Percentiles rank a stretch among this genome's conserved stretches.
These are phyloP conservation scores for Cygnus buccinator DNA, from an alignment of 2,113 vertebrate genomes.

Conservation along the genomic window DNA sequence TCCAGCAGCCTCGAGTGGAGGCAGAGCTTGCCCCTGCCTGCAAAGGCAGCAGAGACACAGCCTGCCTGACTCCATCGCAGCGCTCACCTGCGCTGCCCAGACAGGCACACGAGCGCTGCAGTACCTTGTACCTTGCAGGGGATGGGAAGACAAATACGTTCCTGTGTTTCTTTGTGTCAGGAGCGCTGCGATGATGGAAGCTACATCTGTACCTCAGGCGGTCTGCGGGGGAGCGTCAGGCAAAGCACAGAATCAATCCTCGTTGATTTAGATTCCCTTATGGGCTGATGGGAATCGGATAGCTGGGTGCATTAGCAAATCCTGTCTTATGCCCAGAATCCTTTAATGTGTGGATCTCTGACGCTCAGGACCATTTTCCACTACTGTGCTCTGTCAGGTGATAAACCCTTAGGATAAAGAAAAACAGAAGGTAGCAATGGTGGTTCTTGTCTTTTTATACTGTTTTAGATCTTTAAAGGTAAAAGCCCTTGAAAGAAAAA, in stretches of 20 bases:
- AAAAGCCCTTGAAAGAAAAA: background rate
- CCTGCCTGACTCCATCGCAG: background rate
- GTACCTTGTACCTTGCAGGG: background rate
- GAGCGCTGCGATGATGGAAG: background rate
- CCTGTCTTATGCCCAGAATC: background rate
- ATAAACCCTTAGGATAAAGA: background rate
- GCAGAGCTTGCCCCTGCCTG: background rate
- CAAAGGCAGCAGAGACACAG: accelerated
- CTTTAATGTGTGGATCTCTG: background rate
- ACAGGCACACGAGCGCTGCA: accelerated
- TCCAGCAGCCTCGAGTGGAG: accelerated
- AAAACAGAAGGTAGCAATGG: background rate
- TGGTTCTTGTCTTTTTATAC: background rate
- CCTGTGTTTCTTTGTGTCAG: background rate
- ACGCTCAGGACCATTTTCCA: background rate
- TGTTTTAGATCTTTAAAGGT: background rate
- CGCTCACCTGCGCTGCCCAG: accelerated
- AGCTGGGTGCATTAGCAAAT: background rate
- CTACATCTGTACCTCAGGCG: background rate
- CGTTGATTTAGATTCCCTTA: background rate
- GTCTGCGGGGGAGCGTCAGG: background rate
- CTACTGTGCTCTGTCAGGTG: background rate
- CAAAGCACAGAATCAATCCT: background rate
- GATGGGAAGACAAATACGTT: background rate
- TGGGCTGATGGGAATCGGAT: background rate